Percentiles rank a stretch among this genome's conserved stretches.
These are phyloP conservation scores for Rutilus rutilus DNA, from an alignment of 2,113 vertebrate species.

Conservation along the genomic window DNA sequence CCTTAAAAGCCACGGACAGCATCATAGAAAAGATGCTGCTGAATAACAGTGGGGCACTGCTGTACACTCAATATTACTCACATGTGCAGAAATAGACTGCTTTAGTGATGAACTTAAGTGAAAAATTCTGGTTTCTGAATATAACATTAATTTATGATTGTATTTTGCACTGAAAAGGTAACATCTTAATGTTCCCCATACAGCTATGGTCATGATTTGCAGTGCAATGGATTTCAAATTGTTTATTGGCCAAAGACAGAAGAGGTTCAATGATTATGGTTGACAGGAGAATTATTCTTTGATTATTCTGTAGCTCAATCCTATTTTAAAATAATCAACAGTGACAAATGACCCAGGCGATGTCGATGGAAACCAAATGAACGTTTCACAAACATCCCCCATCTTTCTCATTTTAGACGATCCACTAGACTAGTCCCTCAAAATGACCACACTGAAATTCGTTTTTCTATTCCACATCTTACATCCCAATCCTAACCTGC, in stretches of 20 bases:
- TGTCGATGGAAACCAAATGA: constrained; percentile 74
- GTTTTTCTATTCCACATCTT: constrained; percentile 70
- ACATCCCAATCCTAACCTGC: constrained; percentile 29
- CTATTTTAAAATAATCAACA: constrained; percentile 56
- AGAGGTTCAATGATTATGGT: not conserved
- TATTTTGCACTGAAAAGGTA: not conserved
- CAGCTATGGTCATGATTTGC: not conserved
- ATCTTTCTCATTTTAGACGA: not conserved
- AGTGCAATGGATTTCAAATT: not conserved
- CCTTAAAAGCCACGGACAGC: not conserved
- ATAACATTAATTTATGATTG: not conserved
- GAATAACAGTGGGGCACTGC: not conserved
- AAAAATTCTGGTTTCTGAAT: not conserved
- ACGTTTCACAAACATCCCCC: not conserved
- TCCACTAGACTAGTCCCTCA: not conserved
- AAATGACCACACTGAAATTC: not conserved
- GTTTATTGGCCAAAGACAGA: not conserved
- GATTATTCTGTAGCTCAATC: not conserved
- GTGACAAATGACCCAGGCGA: constrained; percentile 60
- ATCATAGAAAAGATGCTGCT: not conserved
- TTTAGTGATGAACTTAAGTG: too few species aligned
- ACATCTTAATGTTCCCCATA: not conserved
- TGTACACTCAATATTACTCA: too few species aligned
- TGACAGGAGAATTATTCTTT: not conserved
- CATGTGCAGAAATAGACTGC: too few species aligned